Base-by-base conservation (phyloP, 2,888 invertebrate species). In the Anaspis maculata region DNA sequence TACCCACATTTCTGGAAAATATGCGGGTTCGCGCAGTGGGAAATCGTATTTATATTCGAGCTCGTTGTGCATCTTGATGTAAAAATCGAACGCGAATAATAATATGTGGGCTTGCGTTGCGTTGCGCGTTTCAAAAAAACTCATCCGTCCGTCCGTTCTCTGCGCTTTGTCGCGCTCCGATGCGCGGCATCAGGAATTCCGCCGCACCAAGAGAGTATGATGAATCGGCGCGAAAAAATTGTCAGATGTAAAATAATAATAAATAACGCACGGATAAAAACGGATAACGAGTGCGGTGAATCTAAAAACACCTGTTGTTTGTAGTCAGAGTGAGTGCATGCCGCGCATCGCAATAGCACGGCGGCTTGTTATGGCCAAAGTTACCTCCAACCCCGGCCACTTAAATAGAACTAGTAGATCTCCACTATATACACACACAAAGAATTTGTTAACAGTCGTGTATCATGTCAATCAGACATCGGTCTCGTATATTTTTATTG, bases 361-460 rank as follows among this genome's bases (percentile, higher is more conserved):
- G 46, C 53, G 53, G 52, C 52, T 52, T 46, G 52, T 52, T 52
- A 52, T 46, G 42, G 35, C 49, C 48, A 51, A 52, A 52, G 49
- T 52, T 43, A 46, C 49, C 49, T 49, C 42, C 50, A 46, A 49
- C 49, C 46, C 46, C 43, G 32, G 25, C 32, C 32, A 39, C 42
- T 47, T 49, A 47, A 54, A 53, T 54, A 53, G 52, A 54, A 54
- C 54, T 54, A 55, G 55, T n/a, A n/a, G n/a, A n/a, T n/a, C n/a
- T n/a, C n/a, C n/a, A n/a, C n/a, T n/a, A 54, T 52, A 51, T 52
- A 52, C 53, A 52, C 51, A 49, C 47, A 51, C 49, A 41, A 49
- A 44, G 54, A 53, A 54, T 54, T 54, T 53, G 54, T 54, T 51
- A 48, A 48, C 48, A 44, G 49, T 51, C 54, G 45, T 54, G 54